phyloP scores from a whole-genome alignment of 2,113 vertebrate genomes.

The Lipotes vexillifer region DNA sequence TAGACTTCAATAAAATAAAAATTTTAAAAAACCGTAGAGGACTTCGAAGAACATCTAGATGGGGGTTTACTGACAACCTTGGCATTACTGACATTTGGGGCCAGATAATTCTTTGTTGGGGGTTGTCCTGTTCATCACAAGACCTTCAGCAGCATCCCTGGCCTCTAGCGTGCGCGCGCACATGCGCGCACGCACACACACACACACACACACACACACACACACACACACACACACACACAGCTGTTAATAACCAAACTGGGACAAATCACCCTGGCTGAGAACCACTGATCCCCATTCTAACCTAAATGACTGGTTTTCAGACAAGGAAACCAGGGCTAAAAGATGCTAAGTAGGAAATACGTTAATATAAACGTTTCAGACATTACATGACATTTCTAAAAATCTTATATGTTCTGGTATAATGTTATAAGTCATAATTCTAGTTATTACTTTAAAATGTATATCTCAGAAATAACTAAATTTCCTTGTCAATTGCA shows the following conservation, averaged over 20 bases:
- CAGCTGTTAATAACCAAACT: too few relatives aligned
- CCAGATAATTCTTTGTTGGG: neutral
- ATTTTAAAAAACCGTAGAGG: neutral
- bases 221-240: fast-evolving
- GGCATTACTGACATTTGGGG: neutral
- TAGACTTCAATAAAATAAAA: neutral
- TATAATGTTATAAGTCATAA: too few relatives aligned
- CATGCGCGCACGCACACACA: too few relatives aligned
- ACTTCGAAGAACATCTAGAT: neutral
- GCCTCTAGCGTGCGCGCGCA: neutral
- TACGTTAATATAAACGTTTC: too few relatives aligned
- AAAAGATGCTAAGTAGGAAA: neutral
- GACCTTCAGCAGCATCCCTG: neutral
- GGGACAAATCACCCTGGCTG: neutral
- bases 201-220: fast-evolving
- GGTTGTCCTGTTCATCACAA: neutral
- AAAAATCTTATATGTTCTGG: too few relatives aligned
- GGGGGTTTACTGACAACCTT: neutral
- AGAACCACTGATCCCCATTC: neutral
- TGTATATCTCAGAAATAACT: too few relatives aligned
- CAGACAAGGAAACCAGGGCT: neutral
- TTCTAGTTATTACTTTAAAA: too few relatives aligned
- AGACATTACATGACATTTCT: too few relatives aligned
- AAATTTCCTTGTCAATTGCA: too few relatives aligned
- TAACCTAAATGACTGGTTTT: neutral